Evolutionary conservation across 2,797 vertebrate species (phyloP), one percentile per base, ranked within the genome.

Genomic region (Adrianichthys oophorus): DNA sequence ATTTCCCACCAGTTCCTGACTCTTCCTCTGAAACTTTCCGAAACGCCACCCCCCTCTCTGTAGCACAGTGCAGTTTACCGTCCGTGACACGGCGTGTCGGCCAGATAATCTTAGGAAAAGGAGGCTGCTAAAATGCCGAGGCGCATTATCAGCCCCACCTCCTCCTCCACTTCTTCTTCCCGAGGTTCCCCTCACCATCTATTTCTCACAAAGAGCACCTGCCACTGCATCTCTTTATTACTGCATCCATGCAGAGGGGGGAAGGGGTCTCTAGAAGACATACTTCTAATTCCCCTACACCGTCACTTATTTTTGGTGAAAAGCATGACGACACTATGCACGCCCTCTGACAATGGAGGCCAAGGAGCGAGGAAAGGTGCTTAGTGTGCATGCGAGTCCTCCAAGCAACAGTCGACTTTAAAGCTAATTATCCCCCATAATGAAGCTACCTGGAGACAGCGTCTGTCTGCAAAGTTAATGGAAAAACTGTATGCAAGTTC

Each of bases 201-300:
- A 51, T 72, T 66, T 63, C 72, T 66, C 74, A 72, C 75, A 78
- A 61, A 83, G 70, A 83, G 82, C 87, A 87, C 76, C 75, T 79
- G 73, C 74, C 68, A 64, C 60, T 41, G 54, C 68, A 80, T 73
- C 83, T 86, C 86, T 90, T 86, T 78, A 90, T 89, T 89, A 85
- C 85, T 78, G 69, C 79, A 76, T 70, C 52, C 55, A 78, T 52
- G 61, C n/a, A 21, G 81, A 51, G 59, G 50, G 29, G 24, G 26
- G 51, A 68, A 56, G 17, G 21, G 19, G 50, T 26, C 48, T 21
- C 49, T n/a, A 54, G 58, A 21, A 57, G 57, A 48, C 68, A 68
- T 59, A 65, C 58, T 71, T 69, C 69, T 75, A 56, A 60, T 66
- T 75, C 76, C 65, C 52, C 72, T 64, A 71, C 70, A 72, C 15